Evolutionary conservation across 1,140 invertebrate species (phyloP).

Genomic region (Aphelenchoides besseyi): DNA sequence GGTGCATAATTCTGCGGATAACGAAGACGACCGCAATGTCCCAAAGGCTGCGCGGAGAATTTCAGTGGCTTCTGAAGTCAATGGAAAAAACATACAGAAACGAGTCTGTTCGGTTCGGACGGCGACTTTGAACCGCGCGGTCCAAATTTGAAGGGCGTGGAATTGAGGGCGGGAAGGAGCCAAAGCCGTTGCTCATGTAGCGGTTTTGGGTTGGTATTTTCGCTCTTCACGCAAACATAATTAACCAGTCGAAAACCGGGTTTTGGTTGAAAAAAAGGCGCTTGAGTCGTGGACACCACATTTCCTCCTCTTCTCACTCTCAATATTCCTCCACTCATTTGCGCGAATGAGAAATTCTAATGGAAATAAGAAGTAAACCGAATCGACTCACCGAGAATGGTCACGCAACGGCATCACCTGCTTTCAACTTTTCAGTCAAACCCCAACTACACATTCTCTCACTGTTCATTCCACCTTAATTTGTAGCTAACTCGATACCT

Average conservation of each 20-base stretch:
- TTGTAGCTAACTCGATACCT: too few relatives aligned
- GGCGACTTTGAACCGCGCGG: too few relatives aligned
- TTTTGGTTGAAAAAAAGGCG: neutral
- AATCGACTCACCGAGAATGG: neutral
- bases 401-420: too few relatives aligned
- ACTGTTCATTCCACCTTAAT: too few relatives aligned
- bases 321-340: neutral
- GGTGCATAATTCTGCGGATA: neutral
- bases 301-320: neutral
- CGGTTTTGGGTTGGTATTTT: neutral
- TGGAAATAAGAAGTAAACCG: neutral
- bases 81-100: too few relatives aligned
- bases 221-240: neutral
- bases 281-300: neutral
- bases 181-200: neutral
- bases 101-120: too few relatives aligned
- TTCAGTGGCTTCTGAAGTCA: too few relatives aligned
- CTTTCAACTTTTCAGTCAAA: too few relatives aligned
- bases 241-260: neutral
- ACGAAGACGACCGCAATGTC: neutral
- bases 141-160: neutral
- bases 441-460: too few relatives aligned
- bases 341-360: neutral
- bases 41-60: too few relatives aligned
- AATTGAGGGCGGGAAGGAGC: neutral